Evolutionary conservation across 2,797 vertebrate genomes (phyloP), one percentile per base, ranked within the genome.

Genomic region (Anas capensis): DNA sequence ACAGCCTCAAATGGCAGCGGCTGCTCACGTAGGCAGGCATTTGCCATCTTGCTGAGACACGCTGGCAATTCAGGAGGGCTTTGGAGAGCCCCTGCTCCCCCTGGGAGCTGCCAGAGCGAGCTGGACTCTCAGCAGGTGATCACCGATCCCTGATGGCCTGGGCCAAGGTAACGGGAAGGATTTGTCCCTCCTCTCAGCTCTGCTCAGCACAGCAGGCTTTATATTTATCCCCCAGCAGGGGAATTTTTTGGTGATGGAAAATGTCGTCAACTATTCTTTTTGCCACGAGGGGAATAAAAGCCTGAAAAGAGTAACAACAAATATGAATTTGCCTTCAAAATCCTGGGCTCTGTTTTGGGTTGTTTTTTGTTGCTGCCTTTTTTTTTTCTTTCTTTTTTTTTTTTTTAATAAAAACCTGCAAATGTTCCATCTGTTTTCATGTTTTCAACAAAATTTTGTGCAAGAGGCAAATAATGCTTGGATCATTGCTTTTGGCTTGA

Each of bases 341-440:
- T 79, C 91, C 27, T 18, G 26, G 64, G 24, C 31, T 81, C 81
- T 68, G 27, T 26, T 46, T 46, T 33, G 61, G 38, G 40, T 62
- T 62, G 21, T 24, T 23, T 51, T 51, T 51, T 51, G 49, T 27
- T 51, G 49, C 24, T 19, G n/a, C 42, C 8, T 44, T 44, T 44
- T 44, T 42, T 42, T 38, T 38, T 42, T 42, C 4, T 18, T 42
- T 9, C 18, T 17, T 42, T 42, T n/a, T 33, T 20, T 33, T 54
- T 65, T 65, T 86, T 87, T 83, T 48, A 38, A 78, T 76, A 86
- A 95, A 94, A 90, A 81, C 8, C 49, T 71, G 54, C 19, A 79
- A 92, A 86, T 68, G 46, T 86, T 95, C 94, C 80, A 90, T 91
- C 92, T 94, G 88, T 88, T 84, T 87, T 85, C 44, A 36, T 64